Percentiles rank a stretch among this genome's conserved stretches.
Evolutionary conservation across 2,113 vertebrate species (phyloP).

Genomic region (Perca schrenkii): DNA sequence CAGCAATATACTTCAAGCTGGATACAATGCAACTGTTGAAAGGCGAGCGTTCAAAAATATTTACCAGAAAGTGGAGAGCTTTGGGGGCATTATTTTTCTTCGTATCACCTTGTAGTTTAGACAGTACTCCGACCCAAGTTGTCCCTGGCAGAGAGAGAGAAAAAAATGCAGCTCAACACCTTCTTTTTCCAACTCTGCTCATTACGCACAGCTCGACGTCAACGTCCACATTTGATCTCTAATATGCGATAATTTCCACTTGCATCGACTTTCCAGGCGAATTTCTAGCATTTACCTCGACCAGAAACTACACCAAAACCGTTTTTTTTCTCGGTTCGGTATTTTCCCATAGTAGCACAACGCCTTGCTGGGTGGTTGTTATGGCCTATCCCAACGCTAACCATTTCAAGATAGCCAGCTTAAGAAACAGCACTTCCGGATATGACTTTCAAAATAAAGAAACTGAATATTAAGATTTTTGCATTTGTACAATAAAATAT

Average conservation of each 20-base stretch:
- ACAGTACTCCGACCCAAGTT: constrained; percentile 76
- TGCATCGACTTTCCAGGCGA: constrained; percentile 67
- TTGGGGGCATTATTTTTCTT: constrained; percentile 33
- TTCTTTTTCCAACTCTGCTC: constrained; percentile 83
- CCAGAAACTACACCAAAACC: constrained; percentile 55
- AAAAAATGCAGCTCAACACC: constrained; percentile 83
- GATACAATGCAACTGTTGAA: constrained; percentile 67
- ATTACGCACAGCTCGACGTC: constrained; percentile 81
- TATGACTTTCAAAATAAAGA: constrained; percentile 50
- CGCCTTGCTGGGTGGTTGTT: constrained; percentile 80
- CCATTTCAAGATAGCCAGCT: constrained; percentile 14
- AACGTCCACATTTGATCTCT: constrained; percentile 52
- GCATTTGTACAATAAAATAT: neutral
- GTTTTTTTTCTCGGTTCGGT: constrained; percentile 69
- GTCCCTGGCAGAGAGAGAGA: constrained; percentile 64
- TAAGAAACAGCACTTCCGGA: neutral
- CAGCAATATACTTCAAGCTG: constrained; percentile 42
- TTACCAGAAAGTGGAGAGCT: constrained; percentile 65
- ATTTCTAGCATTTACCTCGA: constrained; percentile 42
- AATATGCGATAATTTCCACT: constrained; percentile 52
- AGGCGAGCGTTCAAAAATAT: constrained; percentile 34
- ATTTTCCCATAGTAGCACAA: constrained; percentile 74
- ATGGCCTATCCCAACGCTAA: constrained; percentile 78
- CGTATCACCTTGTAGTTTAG: constrained; percentile 52
- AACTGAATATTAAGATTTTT: accelerated